Percentiles rank a stretch among this genome's conserved stretches.
These are phyloP conservation scores for Hyposoter didymator DNA, from an alignment of 2,888 invertebrate genomes.

Conservation along the genomic window DNA sequence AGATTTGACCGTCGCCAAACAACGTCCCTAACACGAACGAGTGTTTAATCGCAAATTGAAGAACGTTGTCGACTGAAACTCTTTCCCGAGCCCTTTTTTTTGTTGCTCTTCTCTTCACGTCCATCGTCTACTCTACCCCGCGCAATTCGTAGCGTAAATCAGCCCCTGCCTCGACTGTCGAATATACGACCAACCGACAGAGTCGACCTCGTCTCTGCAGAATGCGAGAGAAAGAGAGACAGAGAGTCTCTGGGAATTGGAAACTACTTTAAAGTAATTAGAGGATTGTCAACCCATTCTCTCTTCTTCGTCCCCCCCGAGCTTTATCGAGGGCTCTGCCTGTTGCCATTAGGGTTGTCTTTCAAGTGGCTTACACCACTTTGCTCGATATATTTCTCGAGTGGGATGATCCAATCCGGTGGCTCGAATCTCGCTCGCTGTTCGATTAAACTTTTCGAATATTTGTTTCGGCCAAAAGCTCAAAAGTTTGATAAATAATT, in stretches of 20 bases:
- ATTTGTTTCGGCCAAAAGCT: too few species aligned
- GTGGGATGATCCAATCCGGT: conserved; percentile 71
- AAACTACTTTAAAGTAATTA: conserved; percentile 84
- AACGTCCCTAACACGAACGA: neutral
- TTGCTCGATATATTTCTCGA: conserved; percentile 60
- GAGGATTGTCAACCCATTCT: conserved; percentile 81
- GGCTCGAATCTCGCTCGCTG: neutral
- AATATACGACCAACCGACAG: conserved; percentile 43
- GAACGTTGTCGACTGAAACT: conserved; percentile 29
- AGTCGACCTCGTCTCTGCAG: neutral
- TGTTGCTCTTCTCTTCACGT: conserved; percentile 11
- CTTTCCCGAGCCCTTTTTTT: neutral
- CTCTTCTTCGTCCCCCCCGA: conserved; percentile 7
- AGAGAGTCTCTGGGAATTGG: conserved; percentile 71
- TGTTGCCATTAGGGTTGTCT: conserved; percentile 80
- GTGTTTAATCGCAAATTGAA: conserved; percentile 53
- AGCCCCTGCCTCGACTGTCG: conserved; percentile 34
- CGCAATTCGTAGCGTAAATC: neutral
- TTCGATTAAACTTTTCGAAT: too few species aligned
- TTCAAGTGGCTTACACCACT: conserved; percentile 71
- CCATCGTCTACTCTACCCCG: neutral
- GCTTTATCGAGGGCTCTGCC: conserved; percentile 66
- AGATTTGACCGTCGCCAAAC: too few species aligned
- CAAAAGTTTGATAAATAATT: too few species aligned
- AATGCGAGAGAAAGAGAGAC: neutral